phyloP scores from a whole-genome alignment of 2,888 invertebrate genomes.

The Uloborus plumipes region DNA sequence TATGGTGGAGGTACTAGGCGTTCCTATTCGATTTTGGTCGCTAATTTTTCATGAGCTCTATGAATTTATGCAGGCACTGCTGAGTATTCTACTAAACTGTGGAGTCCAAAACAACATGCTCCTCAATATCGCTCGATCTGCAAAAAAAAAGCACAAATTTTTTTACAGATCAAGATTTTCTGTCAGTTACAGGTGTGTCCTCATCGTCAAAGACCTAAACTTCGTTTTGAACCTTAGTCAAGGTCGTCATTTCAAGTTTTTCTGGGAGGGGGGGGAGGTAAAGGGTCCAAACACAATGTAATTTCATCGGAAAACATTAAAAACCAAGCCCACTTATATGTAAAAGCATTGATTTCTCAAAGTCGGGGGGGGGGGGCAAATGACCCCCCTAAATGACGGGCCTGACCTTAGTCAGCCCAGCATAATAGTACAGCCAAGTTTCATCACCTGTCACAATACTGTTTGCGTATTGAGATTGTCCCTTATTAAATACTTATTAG shows the following conservation, averaged over 20 bases:
- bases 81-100: background rate
- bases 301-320: too few relatives aligned
- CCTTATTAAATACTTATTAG: too few relatives aligned
- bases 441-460: constrained; percentile 20
- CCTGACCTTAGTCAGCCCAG: background rate
- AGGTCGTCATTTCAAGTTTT: too few relatives aligned
- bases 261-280: too few relatives aligned
- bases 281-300: too few relatives aligned
- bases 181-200: background rate
- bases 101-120: background rate
- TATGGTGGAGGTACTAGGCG: background rate
- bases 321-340: too few relatives aligned
- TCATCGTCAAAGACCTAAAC: constrained; percentile 27
- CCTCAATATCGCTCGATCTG: background rate
- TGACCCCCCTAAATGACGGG: too few relatives aligned
- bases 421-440: constrained; percentile 14
- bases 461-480: too few relatives aligned
- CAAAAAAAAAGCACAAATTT: constrained; percentile 19
- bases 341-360: too few relatives aligned
- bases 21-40: background rate
- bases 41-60: background rate
- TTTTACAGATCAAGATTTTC: constrained; percentile 1
- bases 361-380: too few relatives aligned
- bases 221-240: background rate
- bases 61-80: background rate